A percentile compares a stretch with the other conserved stretches of the same genome.
Conservation (phyloP, 1,140 invertebrate genomes). For the Planococcus citri region DNA sequence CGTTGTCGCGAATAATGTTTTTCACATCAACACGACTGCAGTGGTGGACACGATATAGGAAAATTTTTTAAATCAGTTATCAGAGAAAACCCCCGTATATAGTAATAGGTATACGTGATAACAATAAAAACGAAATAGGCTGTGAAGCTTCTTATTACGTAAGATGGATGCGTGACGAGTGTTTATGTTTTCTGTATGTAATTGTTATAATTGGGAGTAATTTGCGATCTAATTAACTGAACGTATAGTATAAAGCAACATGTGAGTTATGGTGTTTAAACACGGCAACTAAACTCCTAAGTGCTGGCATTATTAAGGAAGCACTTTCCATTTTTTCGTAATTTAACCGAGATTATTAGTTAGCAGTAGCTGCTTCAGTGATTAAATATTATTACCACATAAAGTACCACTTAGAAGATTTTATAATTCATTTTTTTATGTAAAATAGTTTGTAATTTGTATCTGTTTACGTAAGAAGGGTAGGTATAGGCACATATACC, state of each 20-base stretch:
- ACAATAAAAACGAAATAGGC: constrained; percentile 9
- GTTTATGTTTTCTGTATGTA: constrained; percentile 16
- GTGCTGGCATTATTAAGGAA: constrained; percentile 1
- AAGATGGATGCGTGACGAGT: constrained; percentile 18
- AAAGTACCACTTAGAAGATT: constrained; percentile 18
- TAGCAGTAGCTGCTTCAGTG: constrained; percentile 18
- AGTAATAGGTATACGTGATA: neutral
- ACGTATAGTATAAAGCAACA: constrained; percentile 20
- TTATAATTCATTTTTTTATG: constrained; percentile 21
- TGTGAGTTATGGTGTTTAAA: constrained; percentile 20
- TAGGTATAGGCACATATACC: too few species aligned
- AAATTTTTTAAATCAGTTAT: neutral
- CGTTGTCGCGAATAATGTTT: too few species aligned
- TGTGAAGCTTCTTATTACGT: constrained; percentile 19
- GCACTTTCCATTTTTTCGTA: constrained; percentile 20
- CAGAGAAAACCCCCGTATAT: neutral
- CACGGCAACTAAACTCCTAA: constrained; percentile 16
- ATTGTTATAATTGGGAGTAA: constrained; percentile 16
- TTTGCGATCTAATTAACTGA: constrained; percentile 19
- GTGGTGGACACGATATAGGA: neutral
- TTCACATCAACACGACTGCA: too few species aligned
- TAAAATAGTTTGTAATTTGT: constrained; percentile 18
- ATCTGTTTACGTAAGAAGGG: constrained; percentile 11
- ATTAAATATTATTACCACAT: constrained; percentile 20
- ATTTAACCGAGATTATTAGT: constrained; percentile 19